phyloP scores from a whole-genome alignment of 2,888 invertebrate species.

The Cyclophora albipunctata region DNA sequence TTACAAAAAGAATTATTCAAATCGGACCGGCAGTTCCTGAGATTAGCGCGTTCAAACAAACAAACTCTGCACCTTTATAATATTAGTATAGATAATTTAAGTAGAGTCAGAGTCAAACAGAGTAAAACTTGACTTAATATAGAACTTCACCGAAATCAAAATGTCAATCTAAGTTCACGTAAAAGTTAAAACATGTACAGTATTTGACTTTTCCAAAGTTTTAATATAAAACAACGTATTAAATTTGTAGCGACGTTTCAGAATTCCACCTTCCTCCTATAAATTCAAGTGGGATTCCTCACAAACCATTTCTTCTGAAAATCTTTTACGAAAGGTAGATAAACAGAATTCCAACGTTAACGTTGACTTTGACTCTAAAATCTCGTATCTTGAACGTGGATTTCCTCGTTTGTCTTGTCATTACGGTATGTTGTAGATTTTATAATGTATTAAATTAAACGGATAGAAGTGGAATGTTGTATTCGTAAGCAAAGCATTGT shows the following conservation, averaged over 20 bases:
- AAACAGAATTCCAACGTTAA: conserved; percentile 21
- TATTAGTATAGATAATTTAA: too few relatives aligned
- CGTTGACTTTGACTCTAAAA: conserved; percentile 20
- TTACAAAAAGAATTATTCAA: too few relatives aligned
- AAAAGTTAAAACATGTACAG: too few relatives aligned
- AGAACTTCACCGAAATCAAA: too few relatives aligned
- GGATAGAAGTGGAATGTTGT: neutral
- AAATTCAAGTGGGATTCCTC: conserved; percentile 17
- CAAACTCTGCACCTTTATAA: too few relatives aligned
- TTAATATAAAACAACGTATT: conserved; percentile 5
- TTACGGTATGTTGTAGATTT: conserved; percentile 2
- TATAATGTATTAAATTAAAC: conserved; percentile 7
- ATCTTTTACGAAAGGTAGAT: conserved; percentile 14
- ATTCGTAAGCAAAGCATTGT: too few relatives aligned
- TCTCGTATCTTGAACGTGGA: conserved; percentile 10
- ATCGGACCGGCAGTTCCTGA: too few relatives aligned
- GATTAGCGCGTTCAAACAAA: too few relatives aligned
- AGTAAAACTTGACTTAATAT: too few relatives aligned
- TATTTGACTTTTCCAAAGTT: neutral
- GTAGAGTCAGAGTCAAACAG: too few relatives aligned
- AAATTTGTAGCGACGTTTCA: neutral
- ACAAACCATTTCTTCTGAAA: conserved; percentile 11
- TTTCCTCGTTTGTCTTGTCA: conserved; percentile 9
- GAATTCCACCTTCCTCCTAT: neutral
- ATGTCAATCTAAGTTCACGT: too few relatives aligned